These are phyloP conservation scores for Tribolium castaneum DNA, from an alignment of 1,140 invertebrate species.

Conservation along the genomic window DNA sequence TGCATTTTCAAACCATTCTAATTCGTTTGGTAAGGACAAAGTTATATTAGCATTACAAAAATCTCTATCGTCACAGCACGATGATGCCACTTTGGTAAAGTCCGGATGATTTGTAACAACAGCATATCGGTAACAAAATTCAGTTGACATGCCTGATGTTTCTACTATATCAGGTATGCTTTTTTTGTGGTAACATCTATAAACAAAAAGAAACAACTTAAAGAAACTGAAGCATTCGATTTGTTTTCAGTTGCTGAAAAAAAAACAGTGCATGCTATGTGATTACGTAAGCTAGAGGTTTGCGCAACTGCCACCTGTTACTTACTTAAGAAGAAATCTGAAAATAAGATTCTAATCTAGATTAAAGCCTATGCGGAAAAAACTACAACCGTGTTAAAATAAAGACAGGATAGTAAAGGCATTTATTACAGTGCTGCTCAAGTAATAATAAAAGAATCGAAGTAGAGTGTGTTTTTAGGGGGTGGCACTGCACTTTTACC, in stretches of 20 bases:
- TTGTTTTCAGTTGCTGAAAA: background rate
- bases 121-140: constrained; percentile 55
- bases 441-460: constrained; percentile 39
- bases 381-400: constrained; percentile 25
- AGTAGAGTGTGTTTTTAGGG: constrained; percentile 14
- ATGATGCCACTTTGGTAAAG: constrained; percentile 43
- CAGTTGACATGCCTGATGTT: constrained; percentile 40
- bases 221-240: background rate
- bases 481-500: constrained; percentile 61
- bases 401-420: constrained; percentile 3
- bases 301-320: constrained; percentile 37
- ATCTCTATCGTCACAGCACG: constrained; percentile 57
- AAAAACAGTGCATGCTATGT: background rate
- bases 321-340: background rate
- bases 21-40: constrained; percentile 28
- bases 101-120: constrained; percentile 45
- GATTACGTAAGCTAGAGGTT: constrained; percentile 19
- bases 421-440: constrained; percentile 27
- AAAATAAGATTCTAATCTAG: background rate
- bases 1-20: constrained; percentile 41
- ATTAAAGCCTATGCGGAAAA: constrained; percentile 1
- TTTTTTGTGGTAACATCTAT: constrained; percentile 56
- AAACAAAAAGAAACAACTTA: constrained; percentile 48
- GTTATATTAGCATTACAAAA: constrained; percentile 55
- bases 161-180: constrained; percentile 50